Evolutionary conservation across 2,113 vertebrate species (phyloP).

Genomic region (Pimephales promelas): DNA sequence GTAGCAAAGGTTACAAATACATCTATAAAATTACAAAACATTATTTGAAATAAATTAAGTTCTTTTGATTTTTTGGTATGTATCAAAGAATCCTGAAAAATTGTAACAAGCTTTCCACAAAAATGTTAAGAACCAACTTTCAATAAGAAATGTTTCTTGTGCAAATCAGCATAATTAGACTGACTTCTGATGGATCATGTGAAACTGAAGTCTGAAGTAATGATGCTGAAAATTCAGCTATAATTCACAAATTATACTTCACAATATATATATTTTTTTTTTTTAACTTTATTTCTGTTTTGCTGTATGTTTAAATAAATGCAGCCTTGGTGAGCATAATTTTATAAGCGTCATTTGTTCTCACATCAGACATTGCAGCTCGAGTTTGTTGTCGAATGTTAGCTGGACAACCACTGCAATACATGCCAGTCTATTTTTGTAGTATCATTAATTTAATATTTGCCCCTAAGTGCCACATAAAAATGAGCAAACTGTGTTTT

Average conservation of each 20-base stretch:
- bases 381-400: neutral
- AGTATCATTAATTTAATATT: neutral
- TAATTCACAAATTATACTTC: neutral
- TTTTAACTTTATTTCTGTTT: no score
- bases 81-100: neutral
- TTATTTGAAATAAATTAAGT: neutral
- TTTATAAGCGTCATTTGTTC: neutral
- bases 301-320: no score
- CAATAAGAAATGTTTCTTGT: neutral
- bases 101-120: neutral
- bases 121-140: neutral
- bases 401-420: neutral
- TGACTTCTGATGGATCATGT: neutral
- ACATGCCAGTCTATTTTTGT: slow-evolving; percentile 5
- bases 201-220: no score
- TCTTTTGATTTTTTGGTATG: neutral
- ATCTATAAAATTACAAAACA: neutral
- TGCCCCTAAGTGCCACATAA: slow-evolving; percentile 7
- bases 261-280: neutral
- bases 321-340: no score
- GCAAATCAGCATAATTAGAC: neutral
- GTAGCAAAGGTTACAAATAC: neutral
- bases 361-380: neutral
- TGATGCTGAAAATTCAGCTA: neutral
- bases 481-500: slow-evolving; percentile 7